Conservation (phyloP, 2,888 invertebrate species). For the Drosophila meridionalis region DNA sequence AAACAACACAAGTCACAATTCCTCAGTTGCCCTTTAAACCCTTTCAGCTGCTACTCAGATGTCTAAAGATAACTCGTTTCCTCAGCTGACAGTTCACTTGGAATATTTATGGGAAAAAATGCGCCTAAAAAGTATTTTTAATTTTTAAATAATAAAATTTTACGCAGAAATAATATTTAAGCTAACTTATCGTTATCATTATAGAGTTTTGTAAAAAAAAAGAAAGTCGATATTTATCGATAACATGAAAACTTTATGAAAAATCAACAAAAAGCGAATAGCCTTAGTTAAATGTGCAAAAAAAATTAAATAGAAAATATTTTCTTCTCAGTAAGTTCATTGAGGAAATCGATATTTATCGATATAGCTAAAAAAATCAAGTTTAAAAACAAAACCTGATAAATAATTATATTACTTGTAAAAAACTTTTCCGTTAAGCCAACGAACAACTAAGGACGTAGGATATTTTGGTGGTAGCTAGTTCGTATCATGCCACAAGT, state of each 20-base stretch:
- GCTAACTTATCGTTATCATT: too few species aligned
- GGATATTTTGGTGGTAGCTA: neutral
- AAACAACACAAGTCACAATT: constrained; percentile 3
- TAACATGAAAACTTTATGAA: neutral
- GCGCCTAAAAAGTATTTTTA: neutral
- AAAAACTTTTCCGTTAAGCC: neutral
- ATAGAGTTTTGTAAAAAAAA: neutral
- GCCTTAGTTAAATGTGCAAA: neutral
- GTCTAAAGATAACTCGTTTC: neutral
- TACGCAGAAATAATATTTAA: neutral
- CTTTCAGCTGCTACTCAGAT: constrained; percentile 3
- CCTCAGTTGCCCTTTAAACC: neutral
- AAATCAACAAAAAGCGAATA: neutral
- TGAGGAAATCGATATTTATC: neutral
- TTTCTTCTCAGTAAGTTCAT: too few species aligned
- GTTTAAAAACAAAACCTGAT: neutral
- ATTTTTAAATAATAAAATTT: neutral
- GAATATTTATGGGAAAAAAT: neutral
- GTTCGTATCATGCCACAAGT: constrained; percentile 24
- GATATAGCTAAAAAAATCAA: neutral
- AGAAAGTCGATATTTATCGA: neutral
- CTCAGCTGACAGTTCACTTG: neutral
- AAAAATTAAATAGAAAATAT: neutral
- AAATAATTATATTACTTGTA: neutral
- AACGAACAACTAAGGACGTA: neutral